phyloP scores from a whole-genome alignment of 30 jellyfish, hydroid and myxozoan species.

The Hydractinia symbiolongicarpus region DNA sequence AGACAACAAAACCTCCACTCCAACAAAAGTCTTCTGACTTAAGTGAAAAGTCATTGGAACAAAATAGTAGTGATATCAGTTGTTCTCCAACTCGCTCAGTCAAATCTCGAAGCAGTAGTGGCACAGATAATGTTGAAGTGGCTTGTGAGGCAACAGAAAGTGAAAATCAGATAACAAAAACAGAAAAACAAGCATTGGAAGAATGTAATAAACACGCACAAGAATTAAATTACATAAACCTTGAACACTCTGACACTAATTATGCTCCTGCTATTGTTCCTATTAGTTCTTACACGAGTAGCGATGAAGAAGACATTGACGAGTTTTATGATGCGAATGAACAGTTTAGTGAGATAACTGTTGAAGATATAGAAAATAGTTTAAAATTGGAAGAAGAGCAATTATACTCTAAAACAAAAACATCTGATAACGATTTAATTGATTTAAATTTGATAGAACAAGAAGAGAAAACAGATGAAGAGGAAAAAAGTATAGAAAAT shows the following conservation, averaged over 20 bases:
- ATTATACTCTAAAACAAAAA: not conserved
- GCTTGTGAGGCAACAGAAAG: conserved; percentile 22
- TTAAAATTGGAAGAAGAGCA: conserved; percentile 10
- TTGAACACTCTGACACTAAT: not conserved
- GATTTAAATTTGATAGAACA: not conserved
- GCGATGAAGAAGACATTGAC: conserved; percentile 77
- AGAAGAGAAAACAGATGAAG: not conserved
- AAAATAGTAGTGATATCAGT: not conserved
- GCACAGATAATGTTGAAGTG: conserved; percentile 14
- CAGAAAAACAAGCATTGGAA: not conserved
- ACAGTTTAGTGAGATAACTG: conserved; percentile 40
- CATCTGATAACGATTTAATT: not conserved
- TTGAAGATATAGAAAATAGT: conserved; percentile 23
- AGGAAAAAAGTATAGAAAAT: not conserved
- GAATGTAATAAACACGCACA: not conserved
- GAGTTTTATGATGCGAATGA: conserved; percentile 86
- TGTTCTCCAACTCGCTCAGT: conserved; percentile 6
- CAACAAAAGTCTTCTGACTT: not conserved
- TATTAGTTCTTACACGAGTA: conserved; percentile 76
- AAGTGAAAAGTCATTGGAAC: not conserved
- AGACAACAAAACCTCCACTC: not conserved
- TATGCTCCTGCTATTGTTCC: conserved; percentile 49
- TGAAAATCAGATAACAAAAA: not conserved
- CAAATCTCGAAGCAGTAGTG: conserved; percentile 1
- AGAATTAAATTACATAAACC: not conserved